Base-by-base conservation (phyloP, 2,797 vertebrate species). In the Tarsius wallacei region DNA sequence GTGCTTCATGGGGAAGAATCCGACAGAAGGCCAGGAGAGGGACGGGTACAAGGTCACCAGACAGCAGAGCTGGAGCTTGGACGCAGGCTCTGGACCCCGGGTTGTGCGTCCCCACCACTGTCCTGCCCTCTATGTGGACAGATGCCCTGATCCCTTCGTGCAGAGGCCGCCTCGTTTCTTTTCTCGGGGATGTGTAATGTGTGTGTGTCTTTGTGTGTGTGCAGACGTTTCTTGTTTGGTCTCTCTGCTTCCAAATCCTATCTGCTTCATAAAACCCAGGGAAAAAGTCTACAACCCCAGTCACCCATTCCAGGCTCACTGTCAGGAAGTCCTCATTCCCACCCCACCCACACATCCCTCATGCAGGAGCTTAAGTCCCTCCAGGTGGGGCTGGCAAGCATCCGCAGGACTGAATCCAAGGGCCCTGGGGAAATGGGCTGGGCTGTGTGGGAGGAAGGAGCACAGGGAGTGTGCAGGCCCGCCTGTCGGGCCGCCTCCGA, bases 241-340 rank as follows among this genome's bases (percentile, higher is more conserved):
- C 42, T 78, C 16, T 92, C 77, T 63, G n/a, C 57, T 33, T 92
- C 47, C 82, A 84, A 66, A 91, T 74, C 87, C 55, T 87, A 73
- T 70, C 55, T 28, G 64, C 26, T 57, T 91, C 64, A 51, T 49
- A 77, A 88, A 74, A 66, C 55, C 36, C 57, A 63, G 85, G 80
- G 78, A 87, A 61, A 93, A 19, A 70, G 71, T 63, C 87, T 89
- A 5, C 42, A 86, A 66, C 68, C 22, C 61, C 53, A 74, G 42
- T 82, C 64, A 81, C 61, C 21, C 80, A 24, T 47, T 77, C 49
- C 76, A 49, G 73, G 73, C 22, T 42, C 66, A 21, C 61, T 15
- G 1, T 84, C 66, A 91, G 74, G 47, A 86, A 96, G 82, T 42
- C 31, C n/a, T 51, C 53, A 31, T 87, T 85, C 84, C 86, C 21